These are phyloP conservation scores for Propithecus coquereli DNA, from an alignment of 2,113 vertebrate species.

Conservation along the genomic window DNA sequence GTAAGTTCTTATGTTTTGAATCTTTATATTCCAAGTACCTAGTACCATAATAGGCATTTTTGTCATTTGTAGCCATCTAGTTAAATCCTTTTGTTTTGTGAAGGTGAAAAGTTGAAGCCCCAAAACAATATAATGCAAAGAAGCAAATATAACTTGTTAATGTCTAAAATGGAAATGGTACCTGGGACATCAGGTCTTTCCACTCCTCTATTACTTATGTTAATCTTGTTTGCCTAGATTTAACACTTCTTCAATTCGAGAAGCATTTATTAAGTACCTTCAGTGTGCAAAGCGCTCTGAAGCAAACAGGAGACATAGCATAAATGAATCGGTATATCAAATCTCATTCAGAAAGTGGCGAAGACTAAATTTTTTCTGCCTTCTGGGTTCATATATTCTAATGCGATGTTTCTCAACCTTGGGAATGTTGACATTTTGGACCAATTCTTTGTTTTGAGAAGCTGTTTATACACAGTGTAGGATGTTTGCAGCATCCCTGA, in stretches of 20 bases:
- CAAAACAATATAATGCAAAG: not conserved
- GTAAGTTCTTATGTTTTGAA: not conserved
- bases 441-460: not conserved
- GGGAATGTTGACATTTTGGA: not conserved
- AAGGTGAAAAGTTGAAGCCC: not conserved
- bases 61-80: not conserved
- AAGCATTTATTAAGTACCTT: not conserved
- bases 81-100: constrained; percentile 29
- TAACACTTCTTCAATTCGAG: not conserved
- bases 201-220: not conserved
- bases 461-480: not conserved
- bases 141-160: not conserved
- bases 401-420: not conserved
- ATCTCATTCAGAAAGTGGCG: not conserved
- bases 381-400: not conserved
- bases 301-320: not conserved
- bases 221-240: not conserved
- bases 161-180: not conserved
- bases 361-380: not conserved
- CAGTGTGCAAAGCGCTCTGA: not conserved
- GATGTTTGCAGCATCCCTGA: not conserved
- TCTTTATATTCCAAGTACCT: not conserved
- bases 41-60: not conserved
- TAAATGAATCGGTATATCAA: not conserved
- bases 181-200: not conserved